Percentiles rank a stretch among this genome's conserved stretches.
Evolutionary conservation across 2,113 vertebrate genomes (phyloP).

Genomic region (Crotalus viridis): DNA sequence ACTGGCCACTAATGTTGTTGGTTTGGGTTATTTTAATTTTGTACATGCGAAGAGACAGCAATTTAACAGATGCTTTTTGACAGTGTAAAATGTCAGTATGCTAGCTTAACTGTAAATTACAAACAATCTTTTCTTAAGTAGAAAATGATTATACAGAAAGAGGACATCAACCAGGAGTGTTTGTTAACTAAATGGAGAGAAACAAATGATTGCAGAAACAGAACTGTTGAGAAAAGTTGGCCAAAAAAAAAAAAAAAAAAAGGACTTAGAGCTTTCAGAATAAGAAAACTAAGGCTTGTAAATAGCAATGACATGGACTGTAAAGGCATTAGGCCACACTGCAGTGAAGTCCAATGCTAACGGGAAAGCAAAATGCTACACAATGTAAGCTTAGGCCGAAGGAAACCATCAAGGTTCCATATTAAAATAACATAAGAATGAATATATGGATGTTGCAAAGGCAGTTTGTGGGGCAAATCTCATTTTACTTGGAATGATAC

Average conservation of each 20-base stretch:
- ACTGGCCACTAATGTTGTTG: slow-evolving; percentile 16
- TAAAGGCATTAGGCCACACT: not conserved
- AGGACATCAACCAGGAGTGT: slow-evolving; percentile 59
- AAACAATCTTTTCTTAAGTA: slow-evolving; percentile 65
- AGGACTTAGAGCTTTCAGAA: not conserved
- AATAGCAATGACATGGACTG: not conserved
- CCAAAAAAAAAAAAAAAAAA: not conserved
- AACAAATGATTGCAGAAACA: slow-evolving; percentile 55
- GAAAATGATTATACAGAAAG: slow-evolving; percentile 61
- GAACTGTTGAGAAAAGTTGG: not conserved
- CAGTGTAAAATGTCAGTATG: slow-evolving; percentile 60
- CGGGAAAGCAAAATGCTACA: not conserved
- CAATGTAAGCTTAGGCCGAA: not conserved
- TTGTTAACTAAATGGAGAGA: slow-evolving; percentile 65
- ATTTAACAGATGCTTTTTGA: slow-evolving; percentile 65
- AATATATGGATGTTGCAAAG: not conserved
- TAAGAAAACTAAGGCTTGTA: not conserved
- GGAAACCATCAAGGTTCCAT: not conserved
- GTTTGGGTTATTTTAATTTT: slow-evolving; percentile 40
- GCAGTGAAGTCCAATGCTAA: not conserved
- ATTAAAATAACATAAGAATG: not conserved
- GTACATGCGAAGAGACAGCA: slow-evolving; percentile 39
- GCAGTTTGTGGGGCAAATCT: not conserved
- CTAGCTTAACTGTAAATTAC: slow-evolving; percentile 65
- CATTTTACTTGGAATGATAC: not conserved